Percentiles rank a stretch among this genome's conserved stretches.
Conservation (phyloP, 2,888 invertebrate genomes). For the Noctuana brunneofusca region DNA sequence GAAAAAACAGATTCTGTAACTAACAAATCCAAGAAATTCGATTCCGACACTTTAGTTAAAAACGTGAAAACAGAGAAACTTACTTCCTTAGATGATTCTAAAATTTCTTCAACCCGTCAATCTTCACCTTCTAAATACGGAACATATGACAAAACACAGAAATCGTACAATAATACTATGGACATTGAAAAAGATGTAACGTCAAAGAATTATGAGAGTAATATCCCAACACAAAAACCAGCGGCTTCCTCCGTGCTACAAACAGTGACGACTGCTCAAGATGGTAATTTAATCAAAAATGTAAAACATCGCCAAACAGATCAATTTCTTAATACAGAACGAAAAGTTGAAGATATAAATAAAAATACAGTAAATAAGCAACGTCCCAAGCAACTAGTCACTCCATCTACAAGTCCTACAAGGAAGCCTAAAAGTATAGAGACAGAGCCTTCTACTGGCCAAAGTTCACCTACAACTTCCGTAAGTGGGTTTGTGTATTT, state of each 20-base stretch:
- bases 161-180: constrained; percentile 28
- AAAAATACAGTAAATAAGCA: constrained; percentile 53
- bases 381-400: constrained; percentile 65
- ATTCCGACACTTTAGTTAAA: not conserved
- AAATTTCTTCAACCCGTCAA: constrained; percentile 38
- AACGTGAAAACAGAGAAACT: not conserved
- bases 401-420: constrained; percentile 80
- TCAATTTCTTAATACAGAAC: constrained; percentile 64
- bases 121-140: constrained; percentile 49
- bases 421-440: constrained; percentile 63
- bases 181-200: constrained; percentile 6
- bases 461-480: constrained; percentile 80
- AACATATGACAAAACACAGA: constrained; percentile 50
- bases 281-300: constrained; percentile 52
- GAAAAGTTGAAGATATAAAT: constrained; percentile 55
- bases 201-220: constrained; percentile 35
- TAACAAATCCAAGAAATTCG: constrained; percentile 10
- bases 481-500: constrained; percentile 81
- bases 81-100: constrained; percentile 6
- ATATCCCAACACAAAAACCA: constrained; percentile 34
- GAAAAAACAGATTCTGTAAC: constrained; percentile 16
- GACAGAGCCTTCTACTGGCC: constrained; percentile 67
- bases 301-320: constrained; percentile 54
- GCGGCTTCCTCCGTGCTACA: not conserved
- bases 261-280: constrained; percentile 54